A percentile compares a stretch with the other conserved stretches of the same genome.
phyloP scores from a whole-genome alignment of 2,113 vertebrate species.

The Campylomormyrus tamandua region DNA sequence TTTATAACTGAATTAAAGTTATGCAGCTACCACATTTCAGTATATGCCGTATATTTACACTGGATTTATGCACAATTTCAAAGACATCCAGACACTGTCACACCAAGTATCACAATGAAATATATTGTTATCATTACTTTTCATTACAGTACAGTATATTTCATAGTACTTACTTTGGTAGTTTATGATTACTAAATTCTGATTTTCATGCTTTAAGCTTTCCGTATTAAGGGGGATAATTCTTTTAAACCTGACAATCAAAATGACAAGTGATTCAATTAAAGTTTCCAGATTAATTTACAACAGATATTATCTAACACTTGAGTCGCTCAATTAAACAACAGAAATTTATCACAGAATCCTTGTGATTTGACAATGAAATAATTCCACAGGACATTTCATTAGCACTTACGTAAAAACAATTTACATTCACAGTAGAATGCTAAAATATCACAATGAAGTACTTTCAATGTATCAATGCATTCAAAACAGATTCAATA shows the following conservation, averaged over 20 bases:
- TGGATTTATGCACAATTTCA: not conserved
- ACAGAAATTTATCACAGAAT: not conserved
- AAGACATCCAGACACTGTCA: not conserved
- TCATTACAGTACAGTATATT: not conserved
- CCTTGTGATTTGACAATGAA: not conserved
- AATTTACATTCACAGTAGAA: not conserved
- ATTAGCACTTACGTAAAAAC: not conserved
- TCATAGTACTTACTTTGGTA: not conserved
- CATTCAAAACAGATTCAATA: not conserved
- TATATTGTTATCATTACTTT: not conserved
- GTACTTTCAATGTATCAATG: not conserved
- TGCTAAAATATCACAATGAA: not conserved
- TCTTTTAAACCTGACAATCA: not conserved
- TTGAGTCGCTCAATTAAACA: not conserved
- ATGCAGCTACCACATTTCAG: not conserved
- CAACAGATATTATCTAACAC: not conserved
- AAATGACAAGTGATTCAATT: not conserved
- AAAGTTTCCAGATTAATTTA: not conserved
- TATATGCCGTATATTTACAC: not conserved
- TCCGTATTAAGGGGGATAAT: not conserved
- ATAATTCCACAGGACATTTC: not conserved
- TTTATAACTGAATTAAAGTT: not conserved
- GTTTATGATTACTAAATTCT: not conserved
- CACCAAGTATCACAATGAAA: not conserved
- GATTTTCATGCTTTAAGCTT: not conserved